Percentiles rank a stretch among this genome's conserved stretches.
Conservation (phyloP, 2,113 vertebrate genomes). For the Periophthalmodon schlosseri region DNA sequence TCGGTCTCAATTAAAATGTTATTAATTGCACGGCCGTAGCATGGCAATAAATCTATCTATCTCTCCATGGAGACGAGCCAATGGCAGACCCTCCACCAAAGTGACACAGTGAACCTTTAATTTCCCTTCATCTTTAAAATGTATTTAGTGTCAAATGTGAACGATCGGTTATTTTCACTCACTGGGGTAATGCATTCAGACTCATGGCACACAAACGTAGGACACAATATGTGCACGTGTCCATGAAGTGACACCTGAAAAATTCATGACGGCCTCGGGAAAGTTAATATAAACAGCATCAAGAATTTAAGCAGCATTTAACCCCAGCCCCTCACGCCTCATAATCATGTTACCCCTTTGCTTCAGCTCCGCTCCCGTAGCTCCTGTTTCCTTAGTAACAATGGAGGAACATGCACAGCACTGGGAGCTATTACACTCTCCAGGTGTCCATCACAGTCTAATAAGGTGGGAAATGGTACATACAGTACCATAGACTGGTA, state of each 20-base stretch:
- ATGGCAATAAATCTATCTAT: no score
- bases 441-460: slow-evolving; percentile 24
- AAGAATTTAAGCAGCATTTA: slow-evolving; percentile 30
- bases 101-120: not conserved
- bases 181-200: slow-evolving; percentile 5
- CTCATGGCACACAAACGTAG: not conserved
- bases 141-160: not conserved
- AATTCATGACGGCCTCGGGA: not conserved
- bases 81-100: no score
- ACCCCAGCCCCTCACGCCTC: slow-evolving; percentile 25
- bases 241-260: slow-evolving; percentile 4
- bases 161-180: not conserved
- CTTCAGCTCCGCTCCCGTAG: slow-evolving; percentile 36
- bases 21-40: no score
- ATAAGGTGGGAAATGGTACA: not conserved
- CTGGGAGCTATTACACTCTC: slow-evolving; percentile 19
- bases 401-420: slow-evolving; percentile 18
- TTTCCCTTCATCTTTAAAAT: not conserved
- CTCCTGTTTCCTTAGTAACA: slow-evolving; percentile 74
- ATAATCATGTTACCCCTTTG: slow-evolving; percentile 22
- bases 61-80: no score
- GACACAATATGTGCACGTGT: slow-evolving; percentile 16
- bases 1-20: no score
- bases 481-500: no score
- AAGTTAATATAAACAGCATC: slow-evolving; percentile 14